Base-by-base conservation (phyloP, 2,888 invertebrate genomes). In the Raillietiella orientalis region DNA sequence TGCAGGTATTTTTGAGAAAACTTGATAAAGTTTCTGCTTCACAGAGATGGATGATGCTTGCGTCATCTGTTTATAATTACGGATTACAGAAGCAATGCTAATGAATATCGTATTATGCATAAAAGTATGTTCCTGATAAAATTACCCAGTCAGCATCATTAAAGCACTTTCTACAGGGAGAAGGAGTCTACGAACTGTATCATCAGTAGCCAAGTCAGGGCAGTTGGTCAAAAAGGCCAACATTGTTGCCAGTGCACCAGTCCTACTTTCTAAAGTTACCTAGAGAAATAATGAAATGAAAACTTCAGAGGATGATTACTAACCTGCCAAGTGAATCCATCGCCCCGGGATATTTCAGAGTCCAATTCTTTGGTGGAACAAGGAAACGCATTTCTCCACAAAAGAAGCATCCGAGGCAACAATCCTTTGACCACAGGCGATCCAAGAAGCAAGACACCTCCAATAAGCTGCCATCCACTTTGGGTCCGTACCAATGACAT, bases 331-430 rank as follows among this genome's bases (percentile, higher is more conserved):
- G 93, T 93, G 43, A 93, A 90, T 1, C 84, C 75, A 50, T 96
- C 93, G 5, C 84, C 71, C 39, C 93, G 56, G 10, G 75, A 66
- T 41, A 34, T 87, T 48, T 96, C 96, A 1, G 84, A 77, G 43
- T 93, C 93, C 10, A 96, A 53, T 46, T 96, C 96, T 42, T 93
- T 90, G 20, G 66, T 64, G 0, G 87, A 87, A 25, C 90, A 59
- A 1, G 96, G 93, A 47, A 96, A 96, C 14, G 87, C 87, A 46
- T 90, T 90, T 35, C 84, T 63, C 96, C 93, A 96, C 3, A 96
- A 50, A 9, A 90, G 50, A 35, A 90, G 45, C 74, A 96, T 79
- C 30, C 90, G 56, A 1, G 87, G 87, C 26, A 96, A 49, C 24
- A 93, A 53, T 1, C 79, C 77, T 36, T 75, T 66, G 0, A 90